phyloP scores from a whole-genome alignment of 2,797 vertebrate species.

The Coilia nasus region DNA sequence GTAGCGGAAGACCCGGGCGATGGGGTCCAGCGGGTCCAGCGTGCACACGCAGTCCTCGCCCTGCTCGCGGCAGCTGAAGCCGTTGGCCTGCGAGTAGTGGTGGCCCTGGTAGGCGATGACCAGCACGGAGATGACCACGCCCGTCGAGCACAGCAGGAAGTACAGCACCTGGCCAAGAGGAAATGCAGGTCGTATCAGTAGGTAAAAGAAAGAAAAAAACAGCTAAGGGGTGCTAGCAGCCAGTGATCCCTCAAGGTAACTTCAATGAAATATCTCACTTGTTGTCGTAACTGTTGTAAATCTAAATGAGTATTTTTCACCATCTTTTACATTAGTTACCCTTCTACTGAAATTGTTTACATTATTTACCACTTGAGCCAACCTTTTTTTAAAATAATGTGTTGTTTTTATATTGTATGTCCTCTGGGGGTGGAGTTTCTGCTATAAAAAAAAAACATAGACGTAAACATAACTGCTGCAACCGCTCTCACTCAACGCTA shows the following conservation, averaged over 20 bases:
- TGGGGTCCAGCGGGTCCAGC: constrained; percentile 79
- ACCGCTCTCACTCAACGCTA: no score
- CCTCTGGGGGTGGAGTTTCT: no score
- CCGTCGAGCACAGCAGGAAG: constrained; percentile 84
- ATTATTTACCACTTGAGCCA: no score
- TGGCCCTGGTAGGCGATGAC: constrained; percentile 85
- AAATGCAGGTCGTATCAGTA: no score
- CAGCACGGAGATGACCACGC: constrained; percentile 83
- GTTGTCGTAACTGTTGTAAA: no score
- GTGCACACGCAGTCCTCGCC: constrained; percentile 80
- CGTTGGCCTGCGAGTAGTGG: constrained; percentile 78
- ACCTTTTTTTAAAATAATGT: no score
- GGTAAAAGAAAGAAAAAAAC: not conserved
- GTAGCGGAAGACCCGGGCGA: constrained; percentile 86
- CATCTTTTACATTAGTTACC: not conserved
- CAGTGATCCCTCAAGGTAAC: not conserved
- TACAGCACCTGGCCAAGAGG: constrained; percentile 80
- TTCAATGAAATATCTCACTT: not conserved
- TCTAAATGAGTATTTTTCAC: not conserved
- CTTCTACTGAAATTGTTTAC: no score
- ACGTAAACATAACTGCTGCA: no score
- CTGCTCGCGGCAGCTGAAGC: constrained; percentile 72
- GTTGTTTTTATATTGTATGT: no score
- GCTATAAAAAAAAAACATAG: no score
- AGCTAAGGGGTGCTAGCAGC: not conserved